Base-by-base conservation (phyloP, 2,113 vertebrate species). In the Phalacrocorax carbo region DNA sequence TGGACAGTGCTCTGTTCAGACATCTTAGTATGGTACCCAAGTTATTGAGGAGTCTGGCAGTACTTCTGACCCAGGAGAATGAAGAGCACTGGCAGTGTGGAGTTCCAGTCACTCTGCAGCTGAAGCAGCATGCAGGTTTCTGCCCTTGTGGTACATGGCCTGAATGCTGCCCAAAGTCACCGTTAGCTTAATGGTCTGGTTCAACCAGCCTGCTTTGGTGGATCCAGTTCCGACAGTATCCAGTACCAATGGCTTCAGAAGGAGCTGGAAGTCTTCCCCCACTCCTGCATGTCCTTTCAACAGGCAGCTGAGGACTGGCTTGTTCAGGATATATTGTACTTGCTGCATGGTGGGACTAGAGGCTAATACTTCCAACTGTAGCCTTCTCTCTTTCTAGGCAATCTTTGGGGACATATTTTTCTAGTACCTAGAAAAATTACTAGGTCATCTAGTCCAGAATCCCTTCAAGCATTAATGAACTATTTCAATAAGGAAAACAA, bases 401-500 rank as follows among this genome's bases (percentile, higher is more conserved):
- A n/a, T 46, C 89, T 77, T 40, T 58, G 60, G 51, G 68, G 84
- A 73, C 1, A 0, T 48, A 78, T 87, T 95, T 87, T 82, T 78
- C 70, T 46, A 46, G 17, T 46, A 46, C 17, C 44, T 46, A 17
- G 17, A 46, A 46, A 18, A 46, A 46, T 46, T 46, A 46, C 44
- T 46, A 46, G 44, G 44, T 46, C 15, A 46, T 46, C 44, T 46
- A 46, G 44, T 44, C 91, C 46, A 88, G 79, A 54, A 48, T 94
- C 58, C 22, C 38, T 52, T 90, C 79, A 94, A 89, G 87, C 42
- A 60, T 64, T 96, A 84, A 89, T 89, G 66, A 85, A 82, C 22
- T 90, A 88, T 94, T 94, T 91, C 73, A 88, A 19, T 66, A 71
- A 29, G 44, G 60, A 90, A 82, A 95, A 73, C 70, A 81, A 82